Conservation (phyloP, 1,140 invertebrate species). For the Aphidius ervi region DNA sequence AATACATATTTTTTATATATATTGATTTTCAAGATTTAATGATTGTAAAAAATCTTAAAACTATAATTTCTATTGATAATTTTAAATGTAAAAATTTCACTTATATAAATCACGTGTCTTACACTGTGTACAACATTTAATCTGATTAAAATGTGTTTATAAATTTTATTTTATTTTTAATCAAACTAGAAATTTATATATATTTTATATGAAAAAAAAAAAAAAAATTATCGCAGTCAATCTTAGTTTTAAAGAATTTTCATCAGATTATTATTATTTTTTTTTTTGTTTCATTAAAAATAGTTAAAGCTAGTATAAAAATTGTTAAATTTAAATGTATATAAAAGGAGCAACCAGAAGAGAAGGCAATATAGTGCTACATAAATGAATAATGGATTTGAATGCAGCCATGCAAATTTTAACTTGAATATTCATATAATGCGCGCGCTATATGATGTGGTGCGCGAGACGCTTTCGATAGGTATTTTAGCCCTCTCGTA, state of each 20-base stretch:
- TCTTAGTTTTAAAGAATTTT: not conserved
- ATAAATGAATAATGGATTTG: slow-evolving; percentile 49
- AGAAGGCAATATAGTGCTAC: slow-evolving; percentile 35
- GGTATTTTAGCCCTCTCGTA: slow-evolving; percentile 8
- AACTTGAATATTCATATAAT: slow-evolving; percentile 49
- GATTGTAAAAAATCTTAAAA: not conserved
- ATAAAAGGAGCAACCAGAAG: slow-evolving; percentile 15
- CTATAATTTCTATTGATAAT: too few species aligned
- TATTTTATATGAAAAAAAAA: too few species aligned
- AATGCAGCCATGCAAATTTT: slow-evolving; percentile 42
- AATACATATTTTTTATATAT: not conserved
- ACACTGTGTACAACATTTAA: too few species aligned
- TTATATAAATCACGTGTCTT: too few species aligned
- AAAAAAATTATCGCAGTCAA: too few species aligned
- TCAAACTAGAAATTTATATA: too few species aligned
- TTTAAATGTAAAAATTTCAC: too few species aligned
- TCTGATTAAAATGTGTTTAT: too few species aligned
- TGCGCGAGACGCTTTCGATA: slow-evolving; percentile 14
- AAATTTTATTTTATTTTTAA: too few species aligned
- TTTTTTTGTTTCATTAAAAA: not conserved
- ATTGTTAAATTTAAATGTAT: slow-evolving; percentile 8
- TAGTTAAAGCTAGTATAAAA: not conserved
- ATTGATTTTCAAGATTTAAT: not conserved
- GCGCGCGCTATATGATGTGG: slow-evolving; percentile 19
- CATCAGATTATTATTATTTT: not conserved